These are phyloP conservation scores for Ibycter americanus DNA, from an alignment of 2,797 vertebrate species.

Conservation along the genomic window DNA sequence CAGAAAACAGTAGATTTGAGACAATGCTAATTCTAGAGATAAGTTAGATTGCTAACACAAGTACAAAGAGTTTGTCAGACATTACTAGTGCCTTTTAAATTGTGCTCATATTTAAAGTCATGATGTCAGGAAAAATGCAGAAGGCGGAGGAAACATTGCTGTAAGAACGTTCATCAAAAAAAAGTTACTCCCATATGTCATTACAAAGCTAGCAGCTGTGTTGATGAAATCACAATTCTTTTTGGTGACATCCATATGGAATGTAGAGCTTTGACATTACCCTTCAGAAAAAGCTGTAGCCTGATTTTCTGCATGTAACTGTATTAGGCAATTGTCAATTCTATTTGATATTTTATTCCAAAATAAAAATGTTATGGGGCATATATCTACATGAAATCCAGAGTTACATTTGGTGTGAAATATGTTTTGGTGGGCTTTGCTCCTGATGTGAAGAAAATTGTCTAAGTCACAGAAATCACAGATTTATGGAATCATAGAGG, in stretches of 20 bases:
- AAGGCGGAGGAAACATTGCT: neutral
- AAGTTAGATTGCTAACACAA: neutral
- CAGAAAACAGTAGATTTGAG: neutral
- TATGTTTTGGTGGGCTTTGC: neutral
- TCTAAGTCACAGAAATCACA: neutral
- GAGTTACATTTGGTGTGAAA: neutral
- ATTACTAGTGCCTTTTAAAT: constrained; percentile 40
- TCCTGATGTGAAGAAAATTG: constrained; percentile 8
- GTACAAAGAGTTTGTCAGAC: neutral
- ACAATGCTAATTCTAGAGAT: neutral
- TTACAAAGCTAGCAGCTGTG: constrained; percentile 40
- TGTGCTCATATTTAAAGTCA: constrained; percentile 1
- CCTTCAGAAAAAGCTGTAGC: constrained; percentile 11
- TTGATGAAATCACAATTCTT: constrained; percentile 44
- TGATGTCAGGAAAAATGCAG: constrained; percentile 36
- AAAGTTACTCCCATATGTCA: constrained; percentile 59
- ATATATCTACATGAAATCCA: neutral
- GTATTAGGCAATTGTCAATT: constrained; percentile 10
- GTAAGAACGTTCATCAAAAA: constrained; percentile 26
- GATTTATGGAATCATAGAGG: neutral
- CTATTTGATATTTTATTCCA: neutral
- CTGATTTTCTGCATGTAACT: neutral
- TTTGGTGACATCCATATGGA: constrained; percentile 48
- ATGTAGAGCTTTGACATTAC: constrained; percentile 41
- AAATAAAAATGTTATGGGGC: neutral